Percentiles rank a stretch among this genome's conserved stretches.
phyloP scores from a whole-genome alignment of 2,888 invertebrate species.

The Troglohyphantes excavatus region DNA sequence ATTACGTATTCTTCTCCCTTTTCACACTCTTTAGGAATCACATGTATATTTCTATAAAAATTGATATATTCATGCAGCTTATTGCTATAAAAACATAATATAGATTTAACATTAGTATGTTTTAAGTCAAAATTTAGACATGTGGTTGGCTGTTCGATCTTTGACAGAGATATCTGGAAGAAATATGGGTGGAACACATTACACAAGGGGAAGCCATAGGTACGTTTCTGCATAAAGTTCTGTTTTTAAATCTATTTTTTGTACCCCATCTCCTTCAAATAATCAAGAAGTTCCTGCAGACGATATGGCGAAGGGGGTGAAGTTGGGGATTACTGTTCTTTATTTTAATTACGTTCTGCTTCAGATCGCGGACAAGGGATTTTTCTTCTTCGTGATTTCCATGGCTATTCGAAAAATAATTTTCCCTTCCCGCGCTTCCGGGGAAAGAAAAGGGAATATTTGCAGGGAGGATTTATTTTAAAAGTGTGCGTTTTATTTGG shows the following conservation, averaged over 20 bases:
- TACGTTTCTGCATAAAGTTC: neutral
- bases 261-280: constrained; percentile 41
- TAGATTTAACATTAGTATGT: too few relatives aligned
- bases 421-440: neutral
- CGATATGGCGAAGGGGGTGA: neutral
- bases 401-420: neutral
- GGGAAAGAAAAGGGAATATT: constrained; percentile 49
- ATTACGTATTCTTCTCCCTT: too few relatives aligned
- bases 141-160: too few relatives aligned
- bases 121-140: too few relatives aligned
- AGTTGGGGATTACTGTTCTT: constrained; percentile 47
- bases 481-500: constrained; percentile 16
- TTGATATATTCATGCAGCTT: too few relatives aligned
- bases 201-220: neutral
- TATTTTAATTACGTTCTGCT: constrained; percentile 58
- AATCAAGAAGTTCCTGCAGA: constrained; percentile 49
- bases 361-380: neutral
- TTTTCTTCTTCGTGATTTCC: constrained; percentile 7
- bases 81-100: too few relatives aligned
- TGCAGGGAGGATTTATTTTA: constrained; percentile 36
- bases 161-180: too few relatives aligned
- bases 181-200: too few relatives aligned
- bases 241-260: constrained; percentile 15
- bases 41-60: too few relatives aligned
- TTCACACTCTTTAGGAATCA: too few relatives aligned